phyloP scores from a whole-genome alignment of 2,888 invertebrate species.

The Xestia sexstrigata region DNA sequence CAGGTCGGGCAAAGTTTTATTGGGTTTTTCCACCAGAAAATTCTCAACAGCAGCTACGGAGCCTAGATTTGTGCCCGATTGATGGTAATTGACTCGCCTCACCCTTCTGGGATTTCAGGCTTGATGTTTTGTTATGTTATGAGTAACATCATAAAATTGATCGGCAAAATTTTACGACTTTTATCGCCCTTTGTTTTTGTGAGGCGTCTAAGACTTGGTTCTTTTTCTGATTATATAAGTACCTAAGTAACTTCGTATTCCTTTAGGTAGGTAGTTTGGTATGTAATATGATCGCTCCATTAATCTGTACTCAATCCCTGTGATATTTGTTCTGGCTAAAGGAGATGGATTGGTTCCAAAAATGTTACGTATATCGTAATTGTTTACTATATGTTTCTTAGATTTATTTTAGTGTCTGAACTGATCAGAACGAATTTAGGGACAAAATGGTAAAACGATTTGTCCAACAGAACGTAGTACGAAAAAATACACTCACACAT shows the following conservation, averaged over 20 bases:
- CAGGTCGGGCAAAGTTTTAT: too few species aligned
- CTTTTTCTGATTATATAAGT: conserved; percentile 31
- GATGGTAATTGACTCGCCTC: not conserved
- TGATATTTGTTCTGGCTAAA: conserved; percentile 32
- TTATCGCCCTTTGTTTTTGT: conserved; percentile 58
- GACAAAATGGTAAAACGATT: not conserved
- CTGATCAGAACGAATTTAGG: not conserved
- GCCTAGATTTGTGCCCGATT: not conserved
- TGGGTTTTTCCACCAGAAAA: not conserved
- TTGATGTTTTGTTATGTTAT: not conserved
- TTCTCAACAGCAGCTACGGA: not conserved
- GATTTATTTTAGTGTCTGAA: not conserved
- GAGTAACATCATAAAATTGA: conserved; percentile 65
- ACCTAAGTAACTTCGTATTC: not conserved
- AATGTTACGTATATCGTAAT: not conserved
- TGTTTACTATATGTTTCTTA: not conserved
- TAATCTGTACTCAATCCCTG: conserved; percentile 44
- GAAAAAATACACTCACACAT: too few species aligned
- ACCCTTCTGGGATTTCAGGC: not conserved
- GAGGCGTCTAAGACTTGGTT: not conserved
- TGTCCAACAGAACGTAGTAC: too few species aligned
- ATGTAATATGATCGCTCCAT: conserved; percentile 57
- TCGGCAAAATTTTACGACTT: conserved; percentile 67
- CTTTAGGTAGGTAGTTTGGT: conserved; percentile 38
- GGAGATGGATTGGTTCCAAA: conserved; percentile 19